A percentile compares a stretch with the other conserved stretches of the same genome.
Conservation (phyloP, 1,140 invertebrate genomes). For the Zelostemma sp. region DNA sequence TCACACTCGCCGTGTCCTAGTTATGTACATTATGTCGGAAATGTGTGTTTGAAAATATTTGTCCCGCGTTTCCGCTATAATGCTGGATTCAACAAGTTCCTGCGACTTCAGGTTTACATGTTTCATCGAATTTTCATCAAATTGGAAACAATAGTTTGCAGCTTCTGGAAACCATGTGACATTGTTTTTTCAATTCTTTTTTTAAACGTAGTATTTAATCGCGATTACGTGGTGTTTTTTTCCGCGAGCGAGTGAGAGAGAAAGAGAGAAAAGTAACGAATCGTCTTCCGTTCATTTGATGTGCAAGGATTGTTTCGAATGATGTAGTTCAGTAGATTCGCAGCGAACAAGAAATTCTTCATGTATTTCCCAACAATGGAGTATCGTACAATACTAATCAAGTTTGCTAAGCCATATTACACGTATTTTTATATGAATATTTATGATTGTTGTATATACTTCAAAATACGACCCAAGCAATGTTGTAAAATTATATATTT, state of each 20-base stretch:
- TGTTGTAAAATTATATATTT: conserved; percentile 19
- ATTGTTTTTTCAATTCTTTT: neutral
- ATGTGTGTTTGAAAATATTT: conserved; percentile 1
- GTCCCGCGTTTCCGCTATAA: neutral
- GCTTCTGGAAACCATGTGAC: too few species aligned
- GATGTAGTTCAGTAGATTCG: neutral
- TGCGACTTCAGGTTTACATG: neutral
- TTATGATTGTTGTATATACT: conserved; percentile 29
- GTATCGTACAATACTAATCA: conserved; percentile 24
- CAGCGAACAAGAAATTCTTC: conserved; percentile 12
- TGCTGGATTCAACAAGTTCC: neutral
- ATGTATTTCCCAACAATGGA: conserved; percentile 9
- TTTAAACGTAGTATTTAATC: neutral
- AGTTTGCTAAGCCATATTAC: conserved; percentile 17
- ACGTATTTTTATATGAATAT: conserved; percentile 31
- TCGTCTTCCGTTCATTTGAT: neutral
- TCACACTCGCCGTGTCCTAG: too few species aligned
- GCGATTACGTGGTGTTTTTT: neutral
- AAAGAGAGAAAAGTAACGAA: neutral
- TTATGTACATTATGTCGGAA: too few species aligned
- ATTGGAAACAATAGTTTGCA: neutral
- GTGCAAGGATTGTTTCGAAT: neutral
- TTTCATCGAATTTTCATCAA: neutral
- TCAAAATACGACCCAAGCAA: conserved; percentile 9
- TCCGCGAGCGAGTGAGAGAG: neutral